Conservation (phyloP, 92 coral and sea anemone species). For the Galaxea fascicularis region DNA sequence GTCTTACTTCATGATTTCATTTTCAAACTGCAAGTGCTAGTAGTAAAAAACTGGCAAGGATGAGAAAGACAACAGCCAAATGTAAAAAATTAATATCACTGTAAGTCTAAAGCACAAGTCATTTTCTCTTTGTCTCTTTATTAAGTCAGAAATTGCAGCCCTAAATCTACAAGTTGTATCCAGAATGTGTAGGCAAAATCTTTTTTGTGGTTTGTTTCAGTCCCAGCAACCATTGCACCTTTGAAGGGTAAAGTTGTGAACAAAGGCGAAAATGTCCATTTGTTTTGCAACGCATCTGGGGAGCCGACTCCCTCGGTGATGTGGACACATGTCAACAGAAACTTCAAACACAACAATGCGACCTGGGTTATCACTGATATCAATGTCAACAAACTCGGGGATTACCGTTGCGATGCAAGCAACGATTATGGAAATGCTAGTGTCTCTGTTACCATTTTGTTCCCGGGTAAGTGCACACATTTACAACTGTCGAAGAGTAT, state of each 20-base stretch:
- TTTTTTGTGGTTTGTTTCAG: too few species aligned
- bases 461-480: neutral
- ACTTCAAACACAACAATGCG: neutral
- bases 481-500: too few species aligned
- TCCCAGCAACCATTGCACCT: neutral
- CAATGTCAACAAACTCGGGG: neutral
- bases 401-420: conserved; percentile 48
- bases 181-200: too few species aligned
- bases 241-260: neutral
- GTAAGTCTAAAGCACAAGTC: too few species aligned
- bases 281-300: conserved; percentile 20
- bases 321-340: conserved; percentile 18
- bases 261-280: neutral
- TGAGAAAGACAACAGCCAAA: too few species aligned
- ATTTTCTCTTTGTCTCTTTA: too few species aligned
- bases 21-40: too few species aligned
- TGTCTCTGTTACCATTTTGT: neutral
- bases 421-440: conserved; percentile 10
- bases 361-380: neutral
- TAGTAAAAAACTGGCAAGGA: too few species aligned
- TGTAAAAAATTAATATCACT: too few species aligned
- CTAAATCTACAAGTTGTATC: too few species aligned
- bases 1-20: too few species aligned
- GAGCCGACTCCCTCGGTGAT: neutral
- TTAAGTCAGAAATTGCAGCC: too few species aligned